These are phyloP conservation scores for Drosophila bocki DNA, from an alignment of 1,140 invertebrate genomes.

Conservation along the genomic window DNA sequence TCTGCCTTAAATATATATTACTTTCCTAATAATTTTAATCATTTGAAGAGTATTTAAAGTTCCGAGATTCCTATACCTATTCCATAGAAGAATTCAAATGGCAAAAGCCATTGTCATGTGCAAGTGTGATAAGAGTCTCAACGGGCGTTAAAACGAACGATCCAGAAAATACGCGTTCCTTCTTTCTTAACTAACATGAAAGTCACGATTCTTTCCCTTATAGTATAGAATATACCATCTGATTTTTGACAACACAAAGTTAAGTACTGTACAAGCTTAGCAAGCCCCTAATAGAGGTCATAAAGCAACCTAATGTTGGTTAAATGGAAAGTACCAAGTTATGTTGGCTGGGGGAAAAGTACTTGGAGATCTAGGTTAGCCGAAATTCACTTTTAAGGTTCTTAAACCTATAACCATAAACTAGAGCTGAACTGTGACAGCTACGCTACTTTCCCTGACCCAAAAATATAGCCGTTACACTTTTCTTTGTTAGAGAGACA, in stretches of 20 bases:
- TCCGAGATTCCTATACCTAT: neutral
- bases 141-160: slow-evolving; percentile 23
- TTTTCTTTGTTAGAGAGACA: slow-evolving; percentile 38
- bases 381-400: slow-evolving; percentile 53
- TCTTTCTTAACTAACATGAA: slow-evolving; percentile 9
- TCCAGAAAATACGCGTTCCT: slow-evolving; percentile 28
- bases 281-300: neutral
- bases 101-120: slow-evolving; percentile 25
- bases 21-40: neutral
- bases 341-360: slow-evolving; percentile 2
- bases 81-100: slow-evolving; percentile 19
- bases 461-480: slow-evolving; percentile 32
- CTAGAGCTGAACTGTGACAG: slow-evolving; percentile 37
- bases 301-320: neutral
- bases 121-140: slow-evolving; percentile 32
- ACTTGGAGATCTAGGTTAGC: slow-evolving; percentile 14
- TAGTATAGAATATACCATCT: neutral
- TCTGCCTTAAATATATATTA: too few species aligned
- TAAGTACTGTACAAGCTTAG: neutral
- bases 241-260: slow-evolving; percentile 1
- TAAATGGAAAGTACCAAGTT: slow-evolving; percentile 37
- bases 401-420: slow-evolving; percentile 18
- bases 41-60: neutral
- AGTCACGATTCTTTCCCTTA: slow-evolving; percentile 1
- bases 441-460: slow-evolving; percentile 51